Percentiles rank a stretch among this genome's conserved stretches.
Evolutionary conservation across 2,113 vertebrate species (phyloP).

Genomic region (Trochalopteron elliotii): DNA sequence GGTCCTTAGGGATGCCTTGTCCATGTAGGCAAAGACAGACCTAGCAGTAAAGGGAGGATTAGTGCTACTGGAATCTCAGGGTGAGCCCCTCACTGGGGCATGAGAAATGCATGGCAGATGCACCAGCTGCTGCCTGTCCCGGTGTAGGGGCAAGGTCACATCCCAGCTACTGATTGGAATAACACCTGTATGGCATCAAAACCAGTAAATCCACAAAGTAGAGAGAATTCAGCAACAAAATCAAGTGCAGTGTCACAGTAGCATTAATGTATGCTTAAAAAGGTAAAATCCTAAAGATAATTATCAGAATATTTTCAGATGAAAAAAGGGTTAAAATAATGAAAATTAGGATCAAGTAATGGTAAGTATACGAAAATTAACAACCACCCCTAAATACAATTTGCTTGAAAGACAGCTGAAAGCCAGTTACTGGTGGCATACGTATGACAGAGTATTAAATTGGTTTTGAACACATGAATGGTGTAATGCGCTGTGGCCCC

Average conservation of each 20-base stretch:
- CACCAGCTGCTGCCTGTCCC: neutral
- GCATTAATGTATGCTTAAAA: neutral
- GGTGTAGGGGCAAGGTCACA: accelerated
- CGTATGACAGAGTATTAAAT: neutral
- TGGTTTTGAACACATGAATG: neutral
- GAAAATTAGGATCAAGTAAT: neutral
- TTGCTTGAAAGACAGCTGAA: neutral
- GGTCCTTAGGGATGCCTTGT: neutral
- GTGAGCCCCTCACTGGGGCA: accelerated
- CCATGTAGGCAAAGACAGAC: neutral
- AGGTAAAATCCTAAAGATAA: neutral
- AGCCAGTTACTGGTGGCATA: neutral
- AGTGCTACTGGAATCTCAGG: neutral
- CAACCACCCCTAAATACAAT: neutral
- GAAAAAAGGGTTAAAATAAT: neutral
- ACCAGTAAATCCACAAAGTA: neutral
- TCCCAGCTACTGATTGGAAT: neutral
- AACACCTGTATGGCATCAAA: neutral
- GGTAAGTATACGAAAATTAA: neutral
- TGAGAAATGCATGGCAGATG: neutral
- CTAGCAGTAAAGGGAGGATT: neutral
- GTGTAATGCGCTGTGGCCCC: neutral
- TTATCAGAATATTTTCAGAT: neutral
- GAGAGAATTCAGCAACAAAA: neutral
- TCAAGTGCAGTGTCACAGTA: neutral